A percentile compares a stretch with the other conserved stretches of the same genome.
Evolutionary conservation across 1,140 invertebrate genomes (phyloP).

Genomic region (Drosophila asahinai): DNA sequence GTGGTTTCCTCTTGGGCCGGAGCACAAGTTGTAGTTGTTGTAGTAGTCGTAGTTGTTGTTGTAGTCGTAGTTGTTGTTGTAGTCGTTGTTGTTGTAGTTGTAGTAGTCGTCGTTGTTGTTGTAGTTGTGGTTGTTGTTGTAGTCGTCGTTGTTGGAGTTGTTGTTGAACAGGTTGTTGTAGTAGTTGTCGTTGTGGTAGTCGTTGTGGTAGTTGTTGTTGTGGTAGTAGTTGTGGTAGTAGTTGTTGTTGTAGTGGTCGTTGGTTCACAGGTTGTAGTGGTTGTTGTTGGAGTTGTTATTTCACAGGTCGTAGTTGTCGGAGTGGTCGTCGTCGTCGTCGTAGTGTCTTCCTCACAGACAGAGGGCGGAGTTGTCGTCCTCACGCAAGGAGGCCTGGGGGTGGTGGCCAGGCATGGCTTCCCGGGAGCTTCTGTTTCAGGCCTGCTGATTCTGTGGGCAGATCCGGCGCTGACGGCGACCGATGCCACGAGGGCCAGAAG

Average conservation of each 20-base stretch:
- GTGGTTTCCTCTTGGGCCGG: not conserved
- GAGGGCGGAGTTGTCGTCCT: conserved; percentile 33
- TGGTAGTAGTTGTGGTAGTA: not conserved
- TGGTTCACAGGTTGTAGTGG: not conserved
- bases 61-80: conserved; percentile 10
- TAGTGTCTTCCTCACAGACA: not conserved
- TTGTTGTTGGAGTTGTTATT: not conserved
- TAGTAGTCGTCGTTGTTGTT: not conserved
- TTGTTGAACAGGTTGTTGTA: conserved; percentile 16
- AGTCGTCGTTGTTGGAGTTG: conserved; percentile 6
- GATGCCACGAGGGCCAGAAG: conserved; percentile 48
- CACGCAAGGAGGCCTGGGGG: conserved; percentile 12
- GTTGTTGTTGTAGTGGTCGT: not conserved
- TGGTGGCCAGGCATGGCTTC: conserved; percentile 25
- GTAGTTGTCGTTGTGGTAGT: conserved; percentile 16
- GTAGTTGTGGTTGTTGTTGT: not conserved
- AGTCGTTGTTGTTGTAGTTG: not conserved
- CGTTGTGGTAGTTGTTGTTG: conserved; percentile 24
- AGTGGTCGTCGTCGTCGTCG: conserved; percentile 11
- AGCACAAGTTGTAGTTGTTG: not conserved
- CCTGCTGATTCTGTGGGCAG: conserved; percentile 19
- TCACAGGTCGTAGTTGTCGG: not conserved
- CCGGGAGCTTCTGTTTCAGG: not conserved
- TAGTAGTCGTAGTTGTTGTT: conserved; percentile 7
- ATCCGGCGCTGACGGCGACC: conserved; percentile 23